These are phyloP conservation scores for Novumbra hubbsi DNA, from an alignment of 2,797 vertebrate genomes.

Conservation along the genomic window DNA sequence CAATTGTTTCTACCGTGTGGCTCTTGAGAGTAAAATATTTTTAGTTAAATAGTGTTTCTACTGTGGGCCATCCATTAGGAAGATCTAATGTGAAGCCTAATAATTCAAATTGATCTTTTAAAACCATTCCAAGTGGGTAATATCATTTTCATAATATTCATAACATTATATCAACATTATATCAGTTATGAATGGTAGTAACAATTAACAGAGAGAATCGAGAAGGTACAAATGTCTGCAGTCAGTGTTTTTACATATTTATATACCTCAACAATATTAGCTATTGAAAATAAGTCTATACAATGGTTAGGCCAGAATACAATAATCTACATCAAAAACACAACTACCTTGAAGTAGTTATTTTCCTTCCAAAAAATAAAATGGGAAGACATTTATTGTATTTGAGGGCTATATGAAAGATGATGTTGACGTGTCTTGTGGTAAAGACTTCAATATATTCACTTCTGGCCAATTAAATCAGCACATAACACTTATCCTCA, in stretches of 20 bases:
- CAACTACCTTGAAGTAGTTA: not conserved
- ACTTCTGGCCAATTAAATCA: too few species aligned
- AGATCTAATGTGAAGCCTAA: not conserved
- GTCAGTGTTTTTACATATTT: not conserved
- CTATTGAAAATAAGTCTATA: not conserved
- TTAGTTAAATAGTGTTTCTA: not conserved
- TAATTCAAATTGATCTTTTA: not conserved
- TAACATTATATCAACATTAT: not conserved
- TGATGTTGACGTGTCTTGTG: slow-evolving; percentile 20
- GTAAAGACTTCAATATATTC: slow-evolving; percentile 25
- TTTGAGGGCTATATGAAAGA: slow-evolving; percentile 23
- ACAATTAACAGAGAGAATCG: not conserved
- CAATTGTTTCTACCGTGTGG: not conserved
- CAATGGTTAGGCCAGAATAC: not conserved
- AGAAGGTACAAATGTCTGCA: not conserved
- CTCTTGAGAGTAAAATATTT: not conserved
- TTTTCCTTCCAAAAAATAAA: slow-evolving; percentile 8
- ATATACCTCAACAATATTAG: not conserved
- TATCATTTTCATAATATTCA: not conserved
- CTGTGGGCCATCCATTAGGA: not conserved
- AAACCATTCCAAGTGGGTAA: not conserved
- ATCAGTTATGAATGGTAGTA: not conserved
- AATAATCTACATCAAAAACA: not conserved
- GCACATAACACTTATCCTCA: too few species aligned
- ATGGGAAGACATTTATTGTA: not conserved